These are phyloP conservation scores for Frieseomelitta varia DNA, from an alignment of 1,140 invertebrate species.

Conservation along the genomic window DNA sequence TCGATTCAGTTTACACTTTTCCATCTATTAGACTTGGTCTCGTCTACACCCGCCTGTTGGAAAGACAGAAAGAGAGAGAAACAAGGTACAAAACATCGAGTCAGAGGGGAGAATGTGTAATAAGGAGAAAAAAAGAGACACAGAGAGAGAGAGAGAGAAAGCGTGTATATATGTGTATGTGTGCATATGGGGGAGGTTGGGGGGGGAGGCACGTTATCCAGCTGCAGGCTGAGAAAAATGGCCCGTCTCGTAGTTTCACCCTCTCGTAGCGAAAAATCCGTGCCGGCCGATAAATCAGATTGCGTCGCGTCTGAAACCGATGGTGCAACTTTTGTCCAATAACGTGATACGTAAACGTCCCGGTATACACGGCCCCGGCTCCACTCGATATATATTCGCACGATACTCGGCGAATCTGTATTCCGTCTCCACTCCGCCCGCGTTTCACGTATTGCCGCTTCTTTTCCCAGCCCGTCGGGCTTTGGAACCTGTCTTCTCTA, in stretches of 20 bases:
- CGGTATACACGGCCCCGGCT: constrained; percentile 47
- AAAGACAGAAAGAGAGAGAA: neutral
- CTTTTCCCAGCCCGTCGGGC: neutral
- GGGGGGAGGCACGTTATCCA: constrained; percentile 60
- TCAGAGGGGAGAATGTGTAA: neutral
- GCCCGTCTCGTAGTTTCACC: constrained; percentile 68
- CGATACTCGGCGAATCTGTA: constrained; percentile 16
- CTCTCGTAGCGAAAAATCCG: constrained; percentile 60
- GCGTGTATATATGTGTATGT: no score
- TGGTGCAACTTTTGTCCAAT: constrained; percentile 72
- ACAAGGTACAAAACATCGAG: neutral
- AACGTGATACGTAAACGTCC: constrained; percentile 70
- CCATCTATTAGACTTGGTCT: no score
- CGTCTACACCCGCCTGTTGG: constrained; percentile 54
- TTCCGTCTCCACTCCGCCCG: neutral
- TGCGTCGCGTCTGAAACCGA: constrained; percentile 68
- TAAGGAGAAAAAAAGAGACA: neutral
- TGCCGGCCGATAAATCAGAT: constrained; percentile 69
- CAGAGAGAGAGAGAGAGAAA: neutral
- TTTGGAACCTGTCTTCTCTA: neutral
- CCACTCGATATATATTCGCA: constrained; percentile 59
- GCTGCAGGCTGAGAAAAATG: constrained; percentile 69
- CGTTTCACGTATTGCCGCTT: neutral
- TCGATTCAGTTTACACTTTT: no score
- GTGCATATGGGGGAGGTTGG: neutral